Evolutionary conservation across 2,113 vertebrate genomes (phyloP), one percentile per base, ranked within the genome.

Genomic region (Cardinalis cardinalis): DNA sequence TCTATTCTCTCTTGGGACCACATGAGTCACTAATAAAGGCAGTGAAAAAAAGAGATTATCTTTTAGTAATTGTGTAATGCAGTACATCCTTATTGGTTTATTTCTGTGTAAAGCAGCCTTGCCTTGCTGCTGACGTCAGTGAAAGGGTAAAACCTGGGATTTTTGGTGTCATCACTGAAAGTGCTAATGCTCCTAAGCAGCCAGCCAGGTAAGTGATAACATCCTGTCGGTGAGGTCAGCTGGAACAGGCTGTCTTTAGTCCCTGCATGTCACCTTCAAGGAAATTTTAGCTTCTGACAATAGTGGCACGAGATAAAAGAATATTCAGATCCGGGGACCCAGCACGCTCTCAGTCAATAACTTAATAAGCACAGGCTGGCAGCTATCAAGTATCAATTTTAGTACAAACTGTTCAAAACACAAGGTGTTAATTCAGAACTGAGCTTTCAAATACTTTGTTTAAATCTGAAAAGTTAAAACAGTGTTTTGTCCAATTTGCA

Each of bases 11-110:
- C 26, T 74, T 84, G 36, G 66, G 49, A 76, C 74, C 51, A 41
- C 36, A 81, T 93, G 92, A 95, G 90, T 93, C 90, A 94, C 92
- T 92, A 68, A 91, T 56, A 77, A 89, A 93, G 46, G 32, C 44
- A 81, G 69, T 34, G 51, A 79, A 89, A 60, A 79, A 85, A 90
- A 38, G 19, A 64, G 2, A 64, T 72, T 55, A 41, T 46, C 38
- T 82, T 72, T 52, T 26, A 63, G 87, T 63, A 90, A 89, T 55
- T 93, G 74, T 49, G 72, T 75, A 43, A 78, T 69, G 49, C 86
- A 86, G 83, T 18, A 72, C 88, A 92, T 90, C 90, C 92, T 93
- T 75, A 91, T 75, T 90, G 46, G 13, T 94, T 95, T 92, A 72
- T 24, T 32, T 51, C 58, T 79, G 46, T n/a, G 55, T 28, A 72